Evolutionary conservation across 2,888 invertebrate genomes (phyloP).

Genomic region (Thelaira solivaga): DNA sequence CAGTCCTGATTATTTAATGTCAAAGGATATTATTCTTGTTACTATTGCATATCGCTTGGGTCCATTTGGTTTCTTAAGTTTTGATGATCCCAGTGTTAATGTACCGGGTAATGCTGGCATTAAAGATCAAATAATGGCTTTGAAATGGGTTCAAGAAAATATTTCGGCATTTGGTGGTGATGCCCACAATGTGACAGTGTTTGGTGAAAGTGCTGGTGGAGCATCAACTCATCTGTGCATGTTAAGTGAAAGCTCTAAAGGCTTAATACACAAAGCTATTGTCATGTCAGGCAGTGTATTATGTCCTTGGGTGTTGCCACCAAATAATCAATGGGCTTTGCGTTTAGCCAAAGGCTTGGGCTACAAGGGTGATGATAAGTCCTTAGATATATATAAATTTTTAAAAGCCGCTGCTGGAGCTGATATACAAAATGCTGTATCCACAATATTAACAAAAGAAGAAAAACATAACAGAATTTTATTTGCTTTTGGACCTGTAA

Average conservation of each 20-base stretch:
- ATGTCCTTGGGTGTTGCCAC: constrained; percentile 71
- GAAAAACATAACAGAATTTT: constrained; percentile 70
- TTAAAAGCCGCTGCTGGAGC: constrained; percentile 68
- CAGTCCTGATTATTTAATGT: constrained; percentile 78
- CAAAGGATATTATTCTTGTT: constrained; percentile 78
- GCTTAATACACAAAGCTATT: constrained; percentile 73
- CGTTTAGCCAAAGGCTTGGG: constrained; percentile 72
- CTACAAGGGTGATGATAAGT: constrained; percentile 70
- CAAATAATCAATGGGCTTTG: constrained; percentile 68
- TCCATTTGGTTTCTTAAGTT: constrained; percentile 77
- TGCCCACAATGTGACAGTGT: constrained; percentile 78
- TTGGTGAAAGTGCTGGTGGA: constrained; percentile 79
- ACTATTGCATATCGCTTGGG: constrained; percentile 78
- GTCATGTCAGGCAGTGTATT: constrained; percentile 74
- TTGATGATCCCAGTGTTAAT: constrained; percentile 77
- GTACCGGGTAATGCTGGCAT: constrained; percentile 79
- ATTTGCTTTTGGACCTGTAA: constrained; percentile 74
- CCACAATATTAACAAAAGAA: constrained; percentile 69
- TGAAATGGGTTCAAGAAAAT: constrained; percentile 78
- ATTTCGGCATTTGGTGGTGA: constrained; percentile 78
- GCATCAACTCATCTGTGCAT: constrained; percentile 77
- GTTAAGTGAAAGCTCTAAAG: constrained; percentile 77
- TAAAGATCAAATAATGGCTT: constrained; percentile 78
- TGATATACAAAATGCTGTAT: constrained; percentile 70
- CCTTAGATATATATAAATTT: constrained; percentile 72